These are phyloP conservation scores for Saccostrea echinata DNA, from an alignment of 1,140 invertebrate genomes.

Conservation along the genomic window DNA sequence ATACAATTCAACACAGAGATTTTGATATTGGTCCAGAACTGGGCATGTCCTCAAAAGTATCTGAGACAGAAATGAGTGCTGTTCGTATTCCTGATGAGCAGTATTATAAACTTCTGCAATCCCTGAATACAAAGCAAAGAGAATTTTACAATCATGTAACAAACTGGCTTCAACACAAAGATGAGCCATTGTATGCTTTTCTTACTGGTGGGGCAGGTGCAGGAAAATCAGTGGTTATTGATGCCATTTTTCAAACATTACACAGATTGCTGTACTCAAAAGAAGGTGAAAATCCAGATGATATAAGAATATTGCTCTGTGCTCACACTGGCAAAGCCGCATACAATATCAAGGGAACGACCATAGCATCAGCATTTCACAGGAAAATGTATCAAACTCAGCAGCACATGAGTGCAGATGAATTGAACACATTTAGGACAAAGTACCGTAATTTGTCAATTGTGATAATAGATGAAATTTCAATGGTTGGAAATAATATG, in stretches of 20 bases:
- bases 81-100: conserved; percentile 43
- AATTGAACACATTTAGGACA: conserved; percentile 49
- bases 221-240: conserved; percentile 57
- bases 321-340: conserved; percentile 62
- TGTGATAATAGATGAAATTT: conserved; percentile 62
- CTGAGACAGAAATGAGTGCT: conserved; percentile 41
- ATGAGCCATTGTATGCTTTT: conserved; percentile 54
- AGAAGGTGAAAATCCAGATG: conserved; percentile 55
- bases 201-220: conserved; percentile 59
- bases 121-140: conserved; percentile 50
- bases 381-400: conserved; percentile 48
- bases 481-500: conserved; percentile 61
- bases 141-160: conserved; percentile 55
- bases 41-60: conserved; percentile 35
- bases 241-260: conserved; percentile 54
- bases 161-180: conserved; percentile 32
- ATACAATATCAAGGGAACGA: conserved; percentile 49
- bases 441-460: conserved; percentile 51
- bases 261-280: conserved; percentile 45
- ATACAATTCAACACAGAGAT: conserved; percentile 47
- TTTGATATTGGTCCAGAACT: conserved; percentile 44
- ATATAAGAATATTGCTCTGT: conserved; percentile 52
- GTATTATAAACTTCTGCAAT: conserved; percentile 43
- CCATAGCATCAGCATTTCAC: conserved; percentile 48
- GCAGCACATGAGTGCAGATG: conserved; percentile 41